Evolutionary conservation across 1,140 invertebrate species (phyloP).

Genomic region (Lucilia sericata): DNA sequence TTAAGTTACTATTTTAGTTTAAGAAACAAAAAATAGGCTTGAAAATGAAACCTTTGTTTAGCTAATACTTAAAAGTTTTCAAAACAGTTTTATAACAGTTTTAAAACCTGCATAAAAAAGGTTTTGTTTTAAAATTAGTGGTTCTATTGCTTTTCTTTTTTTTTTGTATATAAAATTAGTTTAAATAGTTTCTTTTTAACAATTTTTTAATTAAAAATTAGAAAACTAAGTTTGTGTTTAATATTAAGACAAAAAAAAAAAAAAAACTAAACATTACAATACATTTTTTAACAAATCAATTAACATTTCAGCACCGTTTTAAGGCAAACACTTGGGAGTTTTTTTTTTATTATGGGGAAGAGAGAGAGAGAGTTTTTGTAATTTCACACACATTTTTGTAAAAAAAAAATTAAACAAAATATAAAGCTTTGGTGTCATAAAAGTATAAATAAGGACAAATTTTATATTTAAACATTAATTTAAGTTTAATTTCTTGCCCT

Average conservation of each 20-base stretch:
- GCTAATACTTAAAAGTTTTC: neutral
- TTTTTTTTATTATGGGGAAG: no score
- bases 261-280: neutral
- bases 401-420: no score
- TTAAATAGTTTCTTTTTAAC: neutral
- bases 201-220: neutral
- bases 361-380: no score
- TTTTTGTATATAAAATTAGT: no score
- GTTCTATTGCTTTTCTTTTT: neutral
- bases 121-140: neutral
- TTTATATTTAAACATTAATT: no score
- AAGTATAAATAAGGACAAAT: no score
- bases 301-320: slow-evolving; percentile 67
- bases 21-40: neutral
- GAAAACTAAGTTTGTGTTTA: neutral
- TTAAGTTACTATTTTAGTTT: slow-evolving; percentile 29
- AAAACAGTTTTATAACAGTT: no score
- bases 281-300: slow-evolving; percentile 30
- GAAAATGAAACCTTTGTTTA: slow-evolving; percentile 29
- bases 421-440: no score
- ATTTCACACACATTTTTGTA: no score
- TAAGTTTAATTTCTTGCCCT: no score
- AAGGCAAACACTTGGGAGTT: slow-evolving; percentile 57
- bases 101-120: neutral
- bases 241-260: no score